A percentile compares a stretch with the other conserved stretches of the same genome.
These are phyloP conservation scores for Picathartes gymnocephalus DNA, from an alignment of 2,113 vertebrate genomes.

Conservation along the genomic window DNA sequence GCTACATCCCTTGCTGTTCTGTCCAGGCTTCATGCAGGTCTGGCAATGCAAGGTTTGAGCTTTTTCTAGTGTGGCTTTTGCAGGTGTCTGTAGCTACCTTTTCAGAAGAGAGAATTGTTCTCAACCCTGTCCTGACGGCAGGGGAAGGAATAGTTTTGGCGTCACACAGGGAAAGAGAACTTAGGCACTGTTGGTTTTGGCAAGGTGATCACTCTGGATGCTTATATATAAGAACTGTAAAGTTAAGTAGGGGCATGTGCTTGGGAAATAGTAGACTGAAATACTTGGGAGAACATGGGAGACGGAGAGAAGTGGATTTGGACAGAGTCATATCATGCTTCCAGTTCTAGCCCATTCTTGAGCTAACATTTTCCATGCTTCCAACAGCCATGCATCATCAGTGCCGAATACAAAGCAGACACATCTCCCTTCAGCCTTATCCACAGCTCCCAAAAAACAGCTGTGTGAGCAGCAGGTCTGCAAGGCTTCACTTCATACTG, in stretches of 20 bases:
- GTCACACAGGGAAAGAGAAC: background rate
- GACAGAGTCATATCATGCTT: background rate
- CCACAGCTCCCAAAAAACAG: background rate
- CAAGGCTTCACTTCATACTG: rapidly evolving
- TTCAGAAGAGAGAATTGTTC: background rate
- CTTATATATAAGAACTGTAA: background rate
- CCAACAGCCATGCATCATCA: too few relatives aligned
- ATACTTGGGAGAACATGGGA: background rate
- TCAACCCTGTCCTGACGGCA: background rate
- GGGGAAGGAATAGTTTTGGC: background rate
- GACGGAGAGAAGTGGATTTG: background rate
- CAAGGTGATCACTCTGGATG: background rate
- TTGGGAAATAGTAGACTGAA: background rate
- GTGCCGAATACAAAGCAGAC: rapidly evolving
- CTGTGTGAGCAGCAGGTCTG: background rate
- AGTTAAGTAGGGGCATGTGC: background rate
- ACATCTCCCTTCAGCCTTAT: background rate
- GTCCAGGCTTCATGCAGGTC: background rate
- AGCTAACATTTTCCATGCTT: background rate
- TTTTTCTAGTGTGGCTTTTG: background rate
- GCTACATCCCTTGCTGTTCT: background rate
- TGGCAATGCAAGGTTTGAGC: background rate
- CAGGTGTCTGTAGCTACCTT: background rate
- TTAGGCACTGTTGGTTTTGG: background rate
- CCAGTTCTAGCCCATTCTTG: background rate